A percentile compares a stretch with the other conserved stretches of the same genome.
phyloP scores from a whole-genome alignment of 2,113 vertebrate genomes.

The Ciconia boyciana region DNA sequence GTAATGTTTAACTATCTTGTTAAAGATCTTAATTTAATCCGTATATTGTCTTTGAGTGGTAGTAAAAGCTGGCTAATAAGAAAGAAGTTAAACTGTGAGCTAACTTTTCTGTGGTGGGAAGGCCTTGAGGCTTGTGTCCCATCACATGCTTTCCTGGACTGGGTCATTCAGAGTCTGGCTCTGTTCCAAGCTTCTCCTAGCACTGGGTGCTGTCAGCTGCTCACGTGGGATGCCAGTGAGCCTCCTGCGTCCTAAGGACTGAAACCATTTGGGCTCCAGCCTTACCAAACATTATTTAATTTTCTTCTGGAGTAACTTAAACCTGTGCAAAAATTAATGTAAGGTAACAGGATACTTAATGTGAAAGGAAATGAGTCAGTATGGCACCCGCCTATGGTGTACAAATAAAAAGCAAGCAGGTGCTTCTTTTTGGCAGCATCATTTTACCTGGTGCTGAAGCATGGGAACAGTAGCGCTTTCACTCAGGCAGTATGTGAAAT shows the following conservation, averaged over 20 bases:
- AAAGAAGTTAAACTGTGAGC: background rate
- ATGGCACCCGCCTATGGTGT: background rate
- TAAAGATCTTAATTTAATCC: background rate
- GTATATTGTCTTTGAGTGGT: background rate
- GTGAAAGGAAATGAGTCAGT: background rate
- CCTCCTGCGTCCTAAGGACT: background rate
- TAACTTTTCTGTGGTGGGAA: background rate
- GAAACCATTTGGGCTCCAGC: constrained; percentile 28
- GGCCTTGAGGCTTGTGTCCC: background rate
- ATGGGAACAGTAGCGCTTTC: background rate
- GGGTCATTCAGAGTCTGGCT: background rate
- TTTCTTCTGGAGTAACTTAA: background rate
- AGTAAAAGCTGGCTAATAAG: background rate
- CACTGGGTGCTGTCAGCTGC: background rate
- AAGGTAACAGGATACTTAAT: constrained; percentile 10
- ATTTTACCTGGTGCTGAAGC: background rate
- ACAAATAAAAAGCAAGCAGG: background rate
- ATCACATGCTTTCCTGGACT: background rate
- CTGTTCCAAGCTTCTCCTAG: background rate
- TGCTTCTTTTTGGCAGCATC: background rate
- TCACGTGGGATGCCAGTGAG: background rate
- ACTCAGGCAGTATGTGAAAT: background rate
- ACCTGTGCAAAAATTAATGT: background rate
- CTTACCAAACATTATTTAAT: background rate
- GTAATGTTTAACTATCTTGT: background rate